Evolutionary conservation across 2,797 vertebrate genomes (phyloP).

Genomic region (Rhyacichthys aspro): DNA sequence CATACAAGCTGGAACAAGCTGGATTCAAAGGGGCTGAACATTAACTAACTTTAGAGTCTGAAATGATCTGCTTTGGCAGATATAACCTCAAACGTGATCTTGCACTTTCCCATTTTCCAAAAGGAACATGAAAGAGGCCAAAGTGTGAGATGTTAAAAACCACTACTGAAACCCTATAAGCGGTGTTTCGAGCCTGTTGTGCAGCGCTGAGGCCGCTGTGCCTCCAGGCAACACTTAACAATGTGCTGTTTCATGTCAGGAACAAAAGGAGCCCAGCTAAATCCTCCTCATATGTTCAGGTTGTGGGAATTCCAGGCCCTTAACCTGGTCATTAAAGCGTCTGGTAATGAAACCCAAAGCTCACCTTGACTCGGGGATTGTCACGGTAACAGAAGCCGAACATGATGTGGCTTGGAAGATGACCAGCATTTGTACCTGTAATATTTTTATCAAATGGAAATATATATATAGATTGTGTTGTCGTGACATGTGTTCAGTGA

Average conservation of each 20-base stretch:
- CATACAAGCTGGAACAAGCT: too few species aligned
- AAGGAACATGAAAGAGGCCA: slow-evolving; percentile 9
- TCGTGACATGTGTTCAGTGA: too few species aligned
- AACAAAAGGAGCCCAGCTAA: slow-evolving; percentile 70
- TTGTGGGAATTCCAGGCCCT: slow-evolving; percentile 68
- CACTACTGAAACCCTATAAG: neutral
- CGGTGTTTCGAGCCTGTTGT: slow-evolving; percentile 39
- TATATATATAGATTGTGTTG: too few species aligned
- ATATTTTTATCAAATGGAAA: slow-evolving; percentile 8
- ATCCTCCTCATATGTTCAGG: slow-evolving; percentile 67
- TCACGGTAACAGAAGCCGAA: slow-evolving; percentile 32
- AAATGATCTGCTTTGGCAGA: neutral
- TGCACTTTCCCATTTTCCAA: neutral
- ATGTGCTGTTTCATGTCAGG: slow-evolving; percentile 68
- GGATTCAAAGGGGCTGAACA: too few species aligned
- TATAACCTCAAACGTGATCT: neutral
- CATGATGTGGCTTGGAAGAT: neutral
- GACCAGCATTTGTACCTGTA: neutral
- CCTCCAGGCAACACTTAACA: slow-evolving; percentile 60
- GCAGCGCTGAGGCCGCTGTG: slow-evolving; percentile 35
- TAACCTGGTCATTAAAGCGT: slow-evolving; percentile 66
- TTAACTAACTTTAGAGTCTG: too few species aligned
- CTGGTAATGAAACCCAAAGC: slow-evolving; percentile 70
- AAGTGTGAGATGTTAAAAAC: neutral
- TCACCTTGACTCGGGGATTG: slow-evolving; percentile 55